Conservation (phyloP, 2,113 vertebrate species). For the Dascyllus trimaculatus region DNA sequence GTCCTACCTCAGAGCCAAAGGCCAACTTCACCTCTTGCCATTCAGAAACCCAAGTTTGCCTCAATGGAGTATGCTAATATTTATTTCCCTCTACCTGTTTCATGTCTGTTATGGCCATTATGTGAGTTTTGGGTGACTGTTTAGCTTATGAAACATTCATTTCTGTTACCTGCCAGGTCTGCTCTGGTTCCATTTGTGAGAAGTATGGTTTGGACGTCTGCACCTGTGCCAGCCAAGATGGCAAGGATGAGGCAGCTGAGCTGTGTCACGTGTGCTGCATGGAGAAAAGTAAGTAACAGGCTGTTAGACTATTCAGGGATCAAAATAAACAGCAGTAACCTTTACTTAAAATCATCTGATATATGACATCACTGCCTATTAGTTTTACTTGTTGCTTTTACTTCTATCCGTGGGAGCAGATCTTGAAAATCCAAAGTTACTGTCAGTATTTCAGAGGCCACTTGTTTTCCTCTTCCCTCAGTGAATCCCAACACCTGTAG, state of each 20-base stretch:
- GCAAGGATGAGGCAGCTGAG: slow-evolving; percentile 90
- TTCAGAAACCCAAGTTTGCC: slow-evolving; percentile 93
- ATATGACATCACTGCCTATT: not conserved
- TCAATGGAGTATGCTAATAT: slow-evolving; percentile 88
- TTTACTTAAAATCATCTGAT: not conserved
- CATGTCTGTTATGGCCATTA: not conserved
- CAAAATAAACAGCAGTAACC: not conserved
- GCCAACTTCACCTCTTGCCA: slow-evolving; percentile 91
- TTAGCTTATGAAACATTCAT: not conserved
- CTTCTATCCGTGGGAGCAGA: too few relatives aligned
- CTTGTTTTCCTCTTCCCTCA: slow-evolving; percentile 66
- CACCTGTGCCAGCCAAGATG: slow-evolving; percentile 89
- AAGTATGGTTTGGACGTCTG: slow-evolving; percentile 92
- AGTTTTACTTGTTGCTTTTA: not conserved
- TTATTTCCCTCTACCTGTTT: not conserved
- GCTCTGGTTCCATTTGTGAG: slow-evolving; percentile 96
- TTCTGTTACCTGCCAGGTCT: slow-evolving; percentile 83
- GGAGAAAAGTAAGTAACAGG: slow-evolving; percentile 91
- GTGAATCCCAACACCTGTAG: slow-evolving; percentile 88
- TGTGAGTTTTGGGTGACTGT: not conserved
- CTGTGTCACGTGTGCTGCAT: slow-evolving; percentile 98
- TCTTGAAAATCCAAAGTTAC: not conserved
- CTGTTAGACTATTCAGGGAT: not conserved
- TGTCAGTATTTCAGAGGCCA: slow-evolving; percentile 3
- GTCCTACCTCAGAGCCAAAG: slow-evolving; percentile 91